These are phyloP conservation scores for Drosophila diplacantha DNA, from an alignment of 2,888 invertebrate species.

Conservation along the genomic window DNA sequence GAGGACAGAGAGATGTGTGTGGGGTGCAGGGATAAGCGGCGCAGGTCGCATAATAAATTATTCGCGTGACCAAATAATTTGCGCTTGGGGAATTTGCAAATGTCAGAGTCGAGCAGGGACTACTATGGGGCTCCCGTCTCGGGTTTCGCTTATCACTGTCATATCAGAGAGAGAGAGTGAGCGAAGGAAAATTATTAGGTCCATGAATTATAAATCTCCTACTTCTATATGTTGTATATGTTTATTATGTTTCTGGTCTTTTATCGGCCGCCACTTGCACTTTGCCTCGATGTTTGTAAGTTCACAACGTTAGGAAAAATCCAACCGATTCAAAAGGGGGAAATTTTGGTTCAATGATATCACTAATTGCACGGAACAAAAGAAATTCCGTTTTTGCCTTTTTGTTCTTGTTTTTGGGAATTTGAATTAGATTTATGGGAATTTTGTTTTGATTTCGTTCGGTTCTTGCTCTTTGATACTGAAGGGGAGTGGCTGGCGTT, in stretches of 20 bases:
- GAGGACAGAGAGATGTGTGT: not conserved
- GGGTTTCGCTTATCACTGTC: constrained; percentile 23
- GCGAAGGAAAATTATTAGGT: constrained; percentile 54
- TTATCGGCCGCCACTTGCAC: constrained; percentile 46
- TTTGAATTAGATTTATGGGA: constrained; percentile 34
- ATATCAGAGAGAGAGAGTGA: constrained; percentile 1
- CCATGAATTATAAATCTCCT: constrained; percentile 53
- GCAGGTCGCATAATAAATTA: constrained; percentile 71
- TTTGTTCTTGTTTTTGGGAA: not conserved
- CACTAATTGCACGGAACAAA: constrained; percentile 50
- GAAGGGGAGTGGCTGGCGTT: not conserved
- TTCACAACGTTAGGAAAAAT: constrained; percentile 10
- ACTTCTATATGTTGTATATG: constrained; percentile 12
- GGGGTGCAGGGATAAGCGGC: constrained; percentile 26
- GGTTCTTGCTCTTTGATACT: not conserved
- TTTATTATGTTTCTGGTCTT: constrained; percentile 33
- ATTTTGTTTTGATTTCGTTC: constrained; percentile 33
- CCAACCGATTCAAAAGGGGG: not conserved
- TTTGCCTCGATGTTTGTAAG: constrained; percentile 4
- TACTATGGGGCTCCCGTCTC: constrained; percentile 5
- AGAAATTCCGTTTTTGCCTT: constrained; percentile 10
- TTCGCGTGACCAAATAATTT: constrained; percentile 73
- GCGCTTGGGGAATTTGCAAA: constrained; percentile 60
- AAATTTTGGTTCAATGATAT: constrained; percentile 47
- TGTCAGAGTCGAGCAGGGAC: constrained; percentile 27